phyloP scores from a whole-genome alignment of 2,888 invertebrate species.

The Drosophila atroscutellata region DNA sequence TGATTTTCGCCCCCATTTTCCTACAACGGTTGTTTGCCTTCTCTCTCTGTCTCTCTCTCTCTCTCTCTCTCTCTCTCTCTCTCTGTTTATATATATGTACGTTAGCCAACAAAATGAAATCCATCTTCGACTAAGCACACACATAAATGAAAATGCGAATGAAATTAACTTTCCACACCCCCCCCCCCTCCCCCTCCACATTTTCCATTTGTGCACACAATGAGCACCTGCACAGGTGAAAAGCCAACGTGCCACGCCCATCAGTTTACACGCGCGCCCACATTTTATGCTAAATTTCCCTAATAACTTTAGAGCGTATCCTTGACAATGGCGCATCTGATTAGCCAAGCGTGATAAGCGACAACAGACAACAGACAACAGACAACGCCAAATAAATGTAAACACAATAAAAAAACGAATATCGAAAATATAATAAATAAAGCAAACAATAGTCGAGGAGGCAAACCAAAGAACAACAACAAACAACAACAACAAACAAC shows the following conservation, averaged over 20 bases:
- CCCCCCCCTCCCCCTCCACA: neutral
- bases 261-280: neutral
- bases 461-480: neutral
- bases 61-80: neutral
- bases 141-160: conserved; percentile 60
- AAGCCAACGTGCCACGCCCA: conserved; percentile 22
- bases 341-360: conserved; percentile 50
- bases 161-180: conserved; percentile 58
- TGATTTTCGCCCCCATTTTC: neutral
- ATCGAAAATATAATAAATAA: conserved; percentile 19
- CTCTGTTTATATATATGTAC: neutral
- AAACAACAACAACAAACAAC: neutral
- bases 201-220: conserved; percentile 6
- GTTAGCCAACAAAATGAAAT: conserved; percentile 37
- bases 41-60: neutral
- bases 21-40: conserved; percentile 33
- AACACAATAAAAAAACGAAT: conserved; percentile 9
- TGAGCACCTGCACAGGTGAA: conserved; percentile 2
- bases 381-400: neutral
- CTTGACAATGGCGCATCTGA: conserved; percentile 63
- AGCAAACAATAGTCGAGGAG: neutral
- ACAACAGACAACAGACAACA: conserved; percentile 1
- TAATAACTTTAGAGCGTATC: conserved; percentile 53
- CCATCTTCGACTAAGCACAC: conserved; percentile 59
- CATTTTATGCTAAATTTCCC: conserved; percentile 48